phyloP scores from a whole-genome alignment of 2,888 invertebrate species.

The Eupithecia dodoneata region DNA sequence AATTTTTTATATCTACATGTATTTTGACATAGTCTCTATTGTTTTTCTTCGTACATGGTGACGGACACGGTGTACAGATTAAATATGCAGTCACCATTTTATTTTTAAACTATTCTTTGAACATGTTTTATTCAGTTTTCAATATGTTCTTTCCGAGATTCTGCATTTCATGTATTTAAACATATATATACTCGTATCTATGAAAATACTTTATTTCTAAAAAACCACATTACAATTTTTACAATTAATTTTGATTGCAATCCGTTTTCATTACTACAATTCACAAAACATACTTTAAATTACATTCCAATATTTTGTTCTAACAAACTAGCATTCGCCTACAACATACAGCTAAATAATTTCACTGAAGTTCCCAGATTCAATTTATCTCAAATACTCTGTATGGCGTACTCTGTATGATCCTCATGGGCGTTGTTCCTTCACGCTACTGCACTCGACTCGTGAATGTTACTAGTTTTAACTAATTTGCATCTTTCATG shows the following conservation, averaged over 20 bases:
- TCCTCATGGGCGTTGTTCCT: constrained; percentile 4
- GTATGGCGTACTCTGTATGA: too few species aligned
- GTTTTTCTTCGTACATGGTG: neutral
- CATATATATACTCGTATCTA: too few species aligned
- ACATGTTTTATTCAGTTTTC: neutral
- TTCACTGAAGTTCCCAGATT: neutral
- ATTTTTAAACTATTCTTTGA: neutral
- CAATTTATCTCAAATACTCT: neutral
- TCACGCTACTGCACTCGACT: neutral
- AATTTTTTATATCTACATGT: neutral
- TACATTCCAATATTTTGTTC: neutral
- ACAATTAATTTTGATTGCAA: neutral
- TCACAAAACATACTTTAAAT: neutral
- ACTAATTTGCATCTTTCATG: constrained; percentile 16
- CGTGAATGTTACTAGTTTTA: constrained; percentile 15
- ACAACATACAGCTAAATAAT: neutral
- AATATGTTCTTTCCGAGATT: neutral
- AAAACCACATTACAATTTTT: too few species aligned
- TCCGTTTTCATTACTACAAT: neutral
- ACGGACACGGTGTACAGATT: neutral
- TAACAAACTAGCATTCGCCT: neutral
- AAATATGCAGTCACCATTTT: neutral
- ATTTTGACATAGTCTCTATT: neutral
- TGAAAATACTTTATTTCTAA: too few species aligned
- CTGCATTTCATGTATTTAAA: neutral